A percentile compares a stretch with the other conserved stretches of the same genome.
These are phyloP conservation scores for Meleagris gallopavo DNA, from an alignment of 2,113 vertebrate genomes.

Conservation along the genomic window DNA sequence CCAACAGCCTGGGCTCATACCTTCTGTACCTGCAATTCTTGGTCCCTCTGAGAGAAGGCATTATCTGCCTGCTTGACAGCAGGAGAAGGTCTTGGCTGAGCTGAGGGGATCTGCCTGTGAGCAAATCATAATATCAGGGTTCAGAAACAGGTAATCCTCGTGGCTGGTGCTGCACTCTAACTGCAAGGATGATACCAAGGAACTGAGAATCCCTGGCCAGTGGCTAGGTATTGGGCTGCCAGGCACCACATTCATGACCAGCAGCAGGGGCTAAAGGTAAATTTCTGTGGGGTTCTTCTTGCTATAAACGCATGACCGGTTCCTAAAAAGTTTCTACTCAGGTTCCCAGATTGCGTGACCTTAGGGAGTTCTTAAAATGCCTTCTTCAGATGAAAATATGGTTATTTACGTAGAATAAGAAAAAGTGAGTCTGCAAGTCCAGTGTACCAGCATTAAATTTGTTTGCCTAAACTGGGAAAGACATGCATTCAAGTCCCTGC, in stretches of 20 bases:
- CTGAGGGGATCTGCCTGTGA: neutral
- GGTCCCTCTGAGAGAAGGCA: neutral
- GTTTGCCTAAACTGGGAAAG: neutral
- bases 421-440: neutral
- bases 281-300: neutral
- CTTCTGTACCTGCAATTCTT: constrained; percentile 1
- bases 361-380: neutral
- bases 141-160: neutral
- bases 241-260: neutral
- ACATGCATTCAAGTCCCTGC: neutral
- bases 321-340: neutral
- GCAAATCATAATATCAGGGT: neutral
- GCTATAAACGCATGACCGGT: neutral
- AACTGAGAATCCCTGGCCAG: neutral
- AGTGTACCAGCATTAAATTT: neutral
- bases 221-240: neutral
- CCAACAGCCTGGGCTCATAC: neutral
- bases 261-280: neutral
- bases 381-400: neutral
- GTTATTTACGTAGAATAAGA: neutral
- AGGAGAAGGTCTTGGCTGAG: neutral
- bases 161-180: neutral
- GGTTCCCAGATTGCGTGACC: neutral
- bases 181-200: fast-evolving
- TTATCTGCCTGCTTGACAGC: neutral